Base-by-base conservation (phyloP, 2,888 invertebrate species). In the Morpho deidamia region DNA sequence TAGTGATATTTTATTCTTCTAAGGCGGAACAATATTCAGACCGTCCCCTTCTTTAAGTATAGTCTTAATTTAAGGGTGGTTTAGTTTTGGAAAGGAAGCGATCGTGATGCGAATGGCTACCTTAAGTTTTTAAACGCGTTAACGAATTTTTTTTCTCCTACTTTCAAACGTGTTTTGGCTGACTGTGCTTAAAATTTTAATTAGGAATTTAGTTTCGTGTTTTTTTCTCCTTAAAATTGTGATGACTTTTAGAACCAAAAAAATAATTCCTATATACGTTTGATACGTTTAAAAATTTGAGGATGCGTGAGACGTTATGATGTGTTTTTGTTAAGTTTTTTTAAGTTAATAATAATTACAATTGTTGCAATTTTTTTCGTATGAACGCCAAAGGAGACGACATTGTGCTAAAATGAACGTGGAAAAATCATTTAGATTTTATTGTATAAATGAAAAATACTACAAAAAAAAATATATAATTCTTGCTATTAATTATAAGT, bases 321-420 rank as follows among this genome's bases (percentile, higher is more conserved):
- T 60, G 53, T 58, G 50, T 64, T 70, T 70, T 81, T 81, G 80
- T 84, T 85, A 87, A 83, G 83, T 86, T 83, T 78, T 80, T 76
- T 74, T 81, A 80, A 74, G 68, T 72, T 63, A 59, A 52, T 58
- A 55, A 47, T 54, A 60, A 72, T 65, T 65, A 68, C 81, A 80
- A 82, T 83, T 85, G 81, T 83, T 85, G 81, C 83, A 80, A 82
- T 80, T 83, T 75, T 77, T 77, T 81, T 76, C 69, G 64, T 81
- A 82, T 79, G 81, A 78, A 80, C 81, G 87, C 87, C 87, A 88
- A 87, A 87, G 87, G 80, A 77, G 81, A 73, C 66, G 75, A 76
- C 67, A 64, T 71, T 71, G 74, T 78, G 75, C 76, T 76, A 66
- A 67, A 69, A 60, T 62, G 61, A 61, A 61, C 66, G 72, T 67